These are phyloP conservation scores for Chalcis sispes DNA, from an alignment of 2,888 invertebrate genomes.

Conservation along the genomic window DNA sequence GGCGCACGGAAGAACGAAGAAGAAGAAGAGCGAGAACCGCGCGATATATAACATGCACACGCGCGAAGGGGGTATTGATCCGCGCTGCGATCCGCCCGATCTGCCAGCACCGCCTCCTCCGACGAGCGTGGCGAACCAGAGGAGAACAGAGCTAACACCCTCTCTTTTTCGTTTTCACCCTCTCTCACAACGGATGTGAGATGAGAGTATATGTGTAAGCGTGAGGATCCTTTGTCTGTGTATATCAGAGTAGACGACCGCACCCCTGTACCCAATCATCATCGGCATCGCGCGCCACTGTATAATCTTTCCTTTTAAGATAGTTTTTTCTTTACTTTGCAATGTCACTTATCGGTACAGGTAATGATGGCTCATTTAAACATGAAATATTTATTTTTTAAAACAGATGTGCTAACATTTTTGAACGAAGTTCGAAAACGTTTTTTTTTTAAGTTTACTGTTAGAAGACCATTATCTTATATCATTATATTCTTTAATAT, in stretches of 20 bases:
- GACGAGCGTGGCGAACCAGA: conserved; percentile 19
- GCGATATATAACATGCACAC: not conserved
- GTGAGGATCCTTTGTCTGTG: not conserved
- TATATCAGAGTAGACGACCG: not conserved
- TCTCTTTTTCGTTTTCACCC: conserved; percentile 7
- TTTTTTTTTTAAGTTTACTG: too few species aligned
- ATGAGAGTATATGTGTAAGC: not conserved
- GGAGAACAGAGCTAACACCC: conserved; percentile 22
- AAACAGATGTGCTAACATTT: too few species aligned
- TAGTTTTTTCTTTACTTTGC: too few species aligned
- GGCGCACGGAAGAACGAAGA: not conserved
- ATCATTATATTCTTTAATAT: too few species aligned
- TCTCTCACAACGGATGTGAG: too few species aligned
- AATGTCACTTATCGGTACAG: too few species aligned
- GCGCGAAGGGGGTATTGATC: conserved; percentile 53
- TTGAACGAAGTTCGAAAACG: too few species aligned
- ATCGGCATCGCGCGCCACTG: conserved; percentile 1
- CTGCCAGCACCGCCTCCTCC: conserved; percentile 25
- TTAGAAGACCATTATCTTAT: too few species aligned
- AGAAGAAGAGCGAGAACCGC: not conserved
- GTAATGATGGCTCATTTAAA: too few species aligned
- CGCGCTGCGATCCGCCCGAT: conserved; percentile 31
- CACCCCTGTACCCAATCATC: not conserved
- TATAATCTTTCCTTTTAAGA: not conserved
- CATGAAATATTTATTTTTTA: too few species aligned